Percentiles rank a stretch among this genome's conserved stretches.
phyloP scores from a whole-genome alignment of 1,140 invertebrate genomes.

The Aphis craccivora region DNA sequence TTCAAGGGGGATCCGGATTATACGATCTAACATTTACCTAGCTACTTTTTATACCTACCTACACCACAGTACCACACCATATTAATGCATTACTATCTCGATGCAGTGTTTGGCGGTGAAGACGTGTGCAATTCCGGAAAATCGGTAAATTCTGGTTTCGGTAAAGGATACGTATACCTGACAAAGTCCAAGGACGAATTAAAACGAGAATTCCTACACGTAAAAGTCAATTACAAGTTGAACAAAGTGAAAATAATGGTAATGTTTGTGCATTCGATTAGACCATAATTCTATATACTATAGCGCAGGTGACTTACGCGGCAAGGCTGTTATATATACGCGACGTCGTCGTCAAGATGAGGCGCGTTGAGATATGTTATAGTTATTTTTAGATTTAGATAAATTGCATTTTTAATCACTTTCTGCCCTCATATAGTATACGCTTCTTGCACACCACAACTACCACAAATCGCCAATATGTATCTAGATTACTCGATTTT shows the following conservation, averaged over 20 bases:
- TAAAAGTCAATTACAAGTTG: conserved; percentile 68
- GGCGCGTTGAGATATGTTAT: background rate
- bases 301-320: background rate
- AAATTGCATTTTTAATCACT: background rate
- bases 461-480: too few species aligned
- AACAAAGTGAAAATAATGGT: conserved; percentile 62
- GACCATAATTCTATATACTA: background rate
- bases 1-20: background rate
- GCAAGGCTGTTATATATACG: background rate
- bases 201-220: conserved; percentile 72
- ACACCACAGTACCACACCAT: background rate
- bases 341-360: background rate
- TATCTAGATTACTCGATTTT: background rate
- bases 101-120: conserved; percentile 38
- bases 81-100: background rate
- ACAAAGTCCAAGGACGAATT: conserved; percentile 63
- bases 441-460: background rate
- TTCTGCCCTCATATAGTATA: background rate
- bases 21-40: too few species aligned
- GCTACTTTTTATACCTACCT: background rate
- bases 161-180: conserved; percentile 54
- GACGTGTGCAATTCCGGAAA: conserved; percentile 53
- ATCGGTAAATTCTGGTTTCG: conserved; percentile 53
- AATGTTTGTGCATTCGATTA: background rate
- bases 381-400: background rate